Evolutionary conservation across 2,888 invertebrate species (phyloP).

Genomic region (Ptychoptera albimana): DNA sequence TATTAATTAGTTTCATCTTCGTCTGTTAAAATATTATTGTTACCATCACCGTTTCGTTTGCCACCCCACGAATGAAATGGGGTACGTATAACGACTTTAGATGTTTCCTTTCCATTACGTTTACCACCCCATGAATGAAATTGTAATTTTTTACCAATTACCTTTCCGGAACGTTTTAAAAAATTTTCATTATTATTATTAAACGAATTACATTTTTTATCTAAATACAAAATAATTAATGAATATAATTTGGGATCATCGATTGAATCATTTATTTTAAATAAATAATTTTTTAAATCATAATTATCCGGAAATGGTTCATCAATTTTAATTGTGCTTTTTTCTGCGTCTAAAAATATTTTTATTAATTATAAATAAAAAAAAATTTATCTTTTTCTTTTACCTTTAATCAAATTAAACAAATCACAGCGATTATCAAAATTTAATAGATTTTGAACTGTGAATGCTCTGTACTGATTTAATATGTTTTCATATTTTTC

Average conservation of each 20-base stretch:
- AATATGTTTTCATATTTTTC: no score
- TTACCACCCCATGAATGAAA: constrained; percentile 32
- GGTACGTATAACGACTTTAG: constrained; percentile 8
- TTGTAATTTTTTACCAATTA: constrained; percentile 28
- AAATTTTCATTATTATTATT: background rate
- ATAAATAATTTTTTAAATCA: background rate
- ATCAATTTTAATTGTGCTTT: no score
- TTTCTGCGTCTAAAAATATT: no score
- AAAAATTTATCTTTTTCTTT: no score
- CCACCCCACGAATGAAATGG: constrained; percentile 10
- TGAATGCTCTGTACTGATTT: no score
- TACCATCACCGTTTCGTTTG: constrained; percentile 4
- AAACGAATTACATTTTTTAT: background rate
- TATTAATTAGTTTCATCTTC: background rate
- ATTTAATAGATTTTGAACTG: no score
- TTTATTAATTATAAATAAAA: no score
- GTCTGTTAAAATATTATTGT: background rate
- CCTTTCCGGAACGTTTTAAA: constrained; percentile 4
- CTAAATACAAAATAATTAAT: background rate
- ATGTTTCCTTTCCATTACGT: constrained; percentile 13
- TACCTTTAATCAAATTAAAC: no score
- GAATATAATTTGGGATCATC: background rate
- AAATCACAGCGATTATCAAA: no score
- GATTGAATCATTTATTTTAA: background rate
- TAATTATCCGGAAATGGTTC: no score